These are phyloP conservation scores for Zygaena filipendulae DNA, from an alignment of 2,888 invertebrate genomes.

Conservation along the genomic window DNA sequence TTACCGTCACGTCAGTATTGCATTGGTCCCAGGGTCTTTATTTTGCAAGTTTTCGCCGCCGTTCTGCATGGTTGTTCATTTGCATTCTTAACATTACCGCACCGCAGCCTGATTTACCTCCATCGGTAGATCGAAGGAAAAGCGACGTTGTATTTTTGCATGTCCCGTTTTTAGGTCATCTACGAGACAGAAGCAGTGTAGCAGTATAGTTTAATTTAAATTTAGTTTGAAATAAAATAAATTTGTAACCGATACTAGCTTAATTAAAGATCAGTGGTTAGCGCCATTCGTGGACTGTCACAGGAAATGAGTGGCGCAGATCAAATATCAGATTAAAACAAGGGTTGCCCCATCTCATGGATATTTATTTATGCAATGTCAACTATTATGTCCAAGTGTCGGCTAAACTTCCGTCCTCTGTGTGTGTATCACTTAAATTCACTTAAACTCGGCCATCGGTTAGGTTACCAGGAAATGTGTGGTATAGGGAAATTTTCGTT, in stretches of 20 bases:
- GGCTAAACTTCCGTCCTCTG: constrained; percentile 56
- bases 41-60: constrained; percentile 51
- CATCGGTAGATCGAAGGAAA: constrained; percentile 50
- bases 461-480: constrained; percentile 63
- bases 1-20: no score
- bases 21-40: constrained; percentile 34
- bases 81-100: constrained; percentile 59
- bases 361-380: constrained; percentile 59
- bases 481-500: constrained; percentile 69
- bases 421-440: constrained; percentile 52
- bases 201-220: neutral
- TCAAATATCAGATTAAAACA: constrained; percentile 48
- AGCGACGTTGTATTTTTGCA: constrained; percentile 50
- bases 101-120: constrained; percentile 59
- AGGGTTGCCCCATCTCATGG: constrained; percentile 70
- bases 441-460: constrained; percentile 47
- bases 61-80: constrained; percentile 66
- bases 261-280: no score
- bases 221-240: no score
- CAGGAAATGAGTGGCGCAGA: constrained; percentile 32
- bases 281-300: constrained; percentile 28
- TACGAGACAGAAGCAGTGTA: constrained; percentile 29
- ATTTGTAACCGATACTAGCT: no score
- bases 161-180: constrained; percentile 52
- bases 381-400: constrained; percentile 65